A percentile compares a stretch with the other conserved stretches of the same genome.
Conservation (phyloP, 2,888 invertebrate species). For the Oegoconia quadripuncta region DNA sequence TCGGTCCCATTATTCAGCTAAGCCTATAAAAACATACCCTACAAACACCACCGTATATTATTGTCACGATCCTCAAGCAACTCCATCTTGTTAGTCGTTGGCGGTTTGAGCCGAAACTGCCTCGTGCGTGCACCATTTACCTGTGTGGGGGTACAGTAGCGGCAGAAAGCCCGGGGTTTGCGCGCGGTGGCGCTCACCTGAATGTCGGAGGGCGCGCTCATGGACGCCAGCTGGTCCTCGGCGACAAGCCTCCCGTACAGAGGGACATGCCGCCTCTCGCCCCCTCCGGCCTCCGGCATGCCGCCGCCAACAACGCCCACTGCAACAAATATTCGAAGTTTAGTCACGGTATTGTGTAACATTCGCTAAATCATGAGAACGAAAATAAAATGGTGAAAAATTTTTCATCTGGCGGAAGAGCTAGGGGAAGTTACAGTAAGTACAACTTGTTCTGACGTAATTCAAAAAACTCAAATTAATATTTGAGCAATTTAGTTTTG, state of each 20-base stretch:
- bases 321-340: slow-evolving; percentile 45
- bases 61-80: not conserved
- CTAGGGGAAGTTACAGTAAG: too few species aligned
- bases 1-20: too few species aligned
- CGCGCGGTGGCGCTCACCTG: slow-evolving; percentile 77
- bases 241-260: slow-evolving; percentile 94
- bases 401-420: too few species aligned
- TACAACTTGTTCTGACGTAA: too few species aligned
- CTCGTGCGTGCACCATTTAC: slow-evolving; percentile 77
- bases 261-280: slow-evolving; percentile 85
- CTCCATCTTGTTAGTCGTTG: not conserved
- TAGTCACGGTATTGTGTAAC: too few species aligned
- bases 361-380: too few species aligned
- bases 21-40: too few species aligned
- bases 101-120: slow-evolving; percentile 43
- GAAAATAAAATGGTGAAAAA: too few species aligned
- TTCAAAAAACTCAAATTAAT: too few species aligned
- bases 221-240: slow-evolving; percentile 88
- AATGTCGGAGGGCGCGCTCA: slow-evolving; percentile 83
- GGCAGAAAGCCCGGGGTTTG: slow-evolving; percentile 76
- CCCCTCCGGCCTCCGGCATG: slow-evolving; percentile 65
- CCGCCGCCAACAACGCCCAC: slow-evolving; percentile 73
- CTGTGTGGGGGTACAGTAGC: slow-evolving; percentile 69
- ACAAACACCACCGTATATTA: not conserved
- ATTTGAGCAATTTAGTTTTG: too few species aligned